phyloP scores from a whole-genome alignment of 2,888 invertebrate genomes.

The Pycnomerus fuliginosus region DNA sequence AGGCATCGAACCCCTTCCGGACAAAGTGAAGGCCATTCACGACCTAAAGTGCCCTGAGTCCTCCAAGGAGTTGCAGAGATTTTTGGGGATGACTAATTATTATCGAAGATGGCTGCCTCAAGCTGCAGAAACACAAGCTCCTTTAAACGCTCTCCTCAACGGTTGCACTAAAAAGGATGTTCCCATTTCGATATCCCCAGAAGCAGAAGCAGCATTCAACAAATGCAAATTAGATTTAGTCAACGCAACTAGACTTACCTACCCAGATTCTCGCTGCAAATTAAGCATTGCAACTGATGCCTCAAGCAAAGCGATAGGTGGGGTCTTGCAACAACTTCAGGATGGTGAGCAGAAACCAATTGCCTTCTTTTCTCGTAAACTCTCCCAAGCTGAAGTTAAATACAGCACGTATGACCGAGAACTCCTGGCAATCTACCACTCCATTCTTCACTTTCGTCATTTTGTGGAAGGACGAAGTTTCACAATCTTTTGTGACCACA shows the following conservation, averaged over 20 bases:
- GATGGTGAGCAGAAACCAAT: conserved; percentile 39
- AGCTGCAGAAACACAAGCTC: conserved; percentile 41
- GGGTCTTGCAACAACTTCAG: conserved; percentile 42
- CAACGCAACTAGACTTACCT: background rate
- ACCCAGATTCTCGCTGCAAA: background rate
- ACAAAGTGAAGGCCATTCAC: conserved; percentile 38
- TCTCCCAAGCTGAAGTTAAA: conserved; percentile 40
- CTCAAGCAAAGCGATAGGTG: conserved; percentile 38
- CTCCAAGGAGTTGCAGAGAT: conserved; percentile 35
- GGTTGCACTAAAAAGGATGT: no score
- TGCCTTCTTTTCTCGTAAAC: conserved; percentile 44
- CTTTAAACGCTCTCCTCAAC: no score
- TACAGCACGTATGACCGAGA: conserved; percentile 41
- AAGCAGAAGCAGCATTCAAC: background rate
- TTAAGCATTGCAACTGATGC: conserved; percentile 4
- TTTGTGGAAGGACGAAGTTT: conserved; percentile 13
- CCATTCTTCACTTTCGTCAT: conserved; percentile 28
- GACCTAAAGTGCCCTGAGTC: conserved; percentile 34
- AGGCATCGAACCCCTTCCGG: conserved; percentile 35
- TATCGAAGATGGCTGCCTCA: conserved; percentile 43
- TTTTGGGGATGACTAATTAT: conserved; percentile 45
- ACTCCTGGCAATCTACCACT: conserved; percentile 12
- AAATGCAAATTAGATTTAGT: background rate
- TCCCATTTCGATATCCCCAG: background rate
- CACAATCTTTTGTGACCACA: conserved; percentile 40